phyloP scores from a whole-genome alignment of 2,797 vertebrate genomes.

The Eurystomus glaucurus region DNA sequence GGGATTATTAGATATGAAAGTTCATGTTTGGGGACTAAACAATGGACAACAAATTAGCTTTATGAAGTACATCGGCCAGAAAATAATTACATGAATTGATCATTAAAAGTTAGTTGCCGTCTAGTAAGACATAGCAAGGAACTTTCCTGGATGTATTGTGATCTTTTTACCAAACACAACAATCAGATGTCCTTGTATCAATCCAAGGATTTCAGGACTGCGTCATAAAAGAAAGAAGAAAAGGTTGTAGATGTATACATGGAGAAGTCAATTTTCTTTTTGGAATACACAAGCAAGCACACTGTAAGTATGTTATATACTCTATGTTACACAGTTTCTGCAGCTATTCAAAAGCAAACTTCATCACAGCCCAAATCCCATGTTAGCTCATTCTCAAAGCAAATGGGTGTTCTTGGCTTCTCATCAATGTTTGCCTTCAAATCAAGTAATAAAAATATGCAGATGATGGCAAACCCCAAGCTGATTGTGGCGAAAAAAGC shows the following conservation, averaged over 20 bases:
- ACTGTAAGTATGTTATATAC: not conserved
- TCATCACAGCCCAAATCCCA: not conserved
- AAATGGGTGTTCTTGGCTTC: not conserved
- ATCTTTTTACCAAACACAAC: constrained; percentile 3
- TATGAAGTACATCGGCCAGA: not conserved
- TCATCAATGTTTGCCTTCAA: not conserved
- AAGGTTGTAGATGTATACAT: not conserved
- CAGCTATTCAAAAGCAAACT: not conserved
- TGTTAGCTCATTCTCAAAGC: not conserved
- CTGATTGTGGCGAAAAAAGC: not conserved
- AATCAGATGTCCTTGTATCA: not conserved
- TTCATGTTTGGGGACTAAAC: constrained; percentile 56
- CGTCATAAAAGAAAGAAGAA: constrained; percentile 5
- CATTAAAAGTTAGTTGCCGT: constrained; percentile 47
- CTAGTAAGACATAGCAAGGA: constrained; percentile 5
- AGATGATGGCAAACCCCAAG: not conserved
- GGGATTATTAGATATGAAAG: constrained; percentile 48
- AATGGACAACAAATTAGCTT: constrained; percentile 57
- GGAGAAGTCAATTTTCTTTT: not conserved
- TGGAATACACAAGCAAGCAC: not conserved
- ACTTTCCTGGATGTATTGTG: constrained; percentile 7
- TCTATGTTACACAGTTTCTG: not conserved
- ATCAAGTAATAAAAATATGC: not conserved
- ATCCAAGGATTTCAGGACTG: constrained; percentile 17
- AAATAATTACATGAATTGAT: not conserved